phyloP scores from a whole-genome alignment of 2,888 invertebrate genomes.

The Pandemis cinnamomeana region DNA sequence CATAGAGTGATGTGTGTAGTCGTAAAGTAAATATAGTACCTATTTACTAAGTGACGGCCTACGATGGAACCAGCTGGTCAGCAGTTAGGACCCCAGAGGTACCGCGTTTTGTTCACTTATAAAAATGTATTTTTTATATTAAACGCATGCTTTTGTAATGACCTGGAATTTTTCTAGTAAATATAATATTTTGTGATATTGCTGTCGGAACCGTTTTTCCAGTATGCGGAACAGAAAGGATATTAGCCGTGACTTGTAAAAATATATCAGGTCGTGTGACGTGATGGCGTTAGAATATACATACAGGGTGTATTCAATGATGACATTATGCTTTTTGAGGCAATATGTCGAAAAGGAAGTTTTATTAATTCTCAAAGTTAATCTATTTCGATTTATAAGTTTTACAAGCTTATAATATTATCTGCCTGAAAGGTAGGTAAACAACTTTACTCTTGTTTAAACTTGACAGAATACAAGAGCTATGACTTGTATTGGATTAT shows the following conservation, averaged over 20 bases:
- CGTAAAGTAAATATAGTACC: constrained; percentile 54
- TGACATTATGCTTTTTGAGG: neutral
- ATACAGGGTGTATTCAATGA: constrained; percentile 26
- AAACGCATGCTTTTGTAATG: constrained; percentile 11
- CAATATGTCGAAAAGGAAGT: neutral
- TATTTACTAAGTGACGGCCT: constrained; percentile 67
- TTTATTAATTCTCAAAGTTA: neutral
- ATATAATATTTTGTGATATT: constrained; percentile 7
- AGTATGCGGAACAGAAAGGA: neutral
- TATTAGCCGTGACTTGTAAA: neutral
- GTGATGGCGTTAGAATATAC: neutral
- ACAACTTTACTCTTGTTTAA: neutral
- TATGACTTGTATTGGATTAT: neutral
- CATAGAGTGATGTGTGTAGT: constrained; percentile 70
- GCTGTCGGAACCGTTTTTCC: constrained; percentile 1
- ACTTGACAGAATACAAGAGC: neutral
- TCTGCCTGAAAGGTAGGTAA: neutral
- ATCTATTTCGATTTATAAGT: neutral
- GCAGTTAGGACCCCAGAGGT: constrained; percentile 6
- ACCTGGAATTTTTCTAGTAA: constrained; percentile 4
- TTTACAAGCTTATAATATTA: neutral
- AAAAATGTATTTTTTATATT: constrained; percentile 26
- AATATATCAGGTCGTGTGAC: constrained; percentile 1
- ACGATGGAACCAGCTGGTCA: constrained; percentile 46
- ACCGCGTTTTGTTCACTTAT: constrained; percentile 2